A percentile compares a stretch with the other conserved stretches of the same genome.
Evolutionary conservation across 2,888 invertebrate genomes (phyloP).

Genomic region (Dynastes grantii): DNA sequence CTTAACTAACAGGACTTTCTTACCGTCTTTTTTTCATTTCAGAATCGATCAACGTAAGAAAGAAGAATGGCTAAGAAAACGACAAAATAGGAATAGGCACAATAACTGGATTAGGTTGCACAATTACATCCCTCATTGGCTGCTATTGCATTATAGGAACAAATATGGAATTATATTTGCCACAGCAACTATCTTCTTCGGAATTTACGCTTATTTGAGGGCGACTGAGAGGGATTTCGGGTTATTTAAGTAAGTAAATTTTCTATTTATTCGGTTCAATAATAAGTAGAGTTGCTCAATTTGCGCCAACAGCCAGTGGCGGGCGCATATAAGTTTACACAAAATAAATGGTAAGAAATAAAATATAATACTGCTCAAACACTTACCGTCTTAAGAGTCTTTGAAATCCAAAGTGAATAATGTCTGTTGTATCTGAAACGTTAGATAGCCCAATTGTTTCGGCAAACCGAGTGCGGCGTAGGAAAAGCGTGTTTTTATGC

Average conservation of each 20-base stretch:
- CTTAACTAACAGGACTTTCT: not conserved
- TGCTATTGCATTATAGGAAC: slow-evolving; percentile 68
- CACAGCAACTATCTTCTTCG: slow-evolving; percentile 75
- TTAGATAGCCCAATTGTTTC: too few relatives aligned
- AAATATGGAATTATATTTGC: slow-evolving; percentile 72
- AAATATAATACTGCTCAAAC: too few relatives aligned
- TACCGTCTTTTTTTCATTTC: slow-evolving; percentile 37
- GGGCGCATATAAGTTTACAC: too few relatives aligned
- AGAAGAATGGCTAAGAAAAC: slow-evolving; percentile 74
- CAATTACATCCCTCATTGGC: slow-evolving; percentile 67
- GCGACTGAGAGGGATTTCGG: slow-evolving; percentile 66
- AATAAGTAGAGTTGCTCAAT: too few relatives aligned
- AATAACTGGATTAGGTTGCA: slow-evolving; percentile 65
- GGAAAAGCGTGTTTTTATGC: too few relatives aligned
- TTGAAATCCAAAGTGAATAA: too few relatives aligned
- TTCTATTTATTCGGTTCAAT: not conserved
- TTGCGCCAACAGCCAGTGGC: too few relatives aligned
- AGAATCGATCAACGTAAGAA: slow-evolving; percentile 76
- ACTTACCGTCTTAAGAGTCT: too few relatives aligned
- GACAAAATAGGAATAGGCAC: slow-evolving; percentile 67
- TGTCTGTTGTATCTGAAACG: too few relatives aligned
- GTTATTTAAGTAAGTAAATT: slow-evolving; percentile 63
- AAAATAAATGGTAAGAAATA: too few relatives aligned
- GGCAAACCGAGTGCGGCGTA: too few relatives aligned
- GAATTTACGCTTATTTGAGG: slow-evolving; percentile 75